A percentile compares a stretch with the other conserved stretches of the same genome.
Conservation (phyloP, 2,888 invertebrate genomes). For the Drosophila parthenogenetica region DNA sequence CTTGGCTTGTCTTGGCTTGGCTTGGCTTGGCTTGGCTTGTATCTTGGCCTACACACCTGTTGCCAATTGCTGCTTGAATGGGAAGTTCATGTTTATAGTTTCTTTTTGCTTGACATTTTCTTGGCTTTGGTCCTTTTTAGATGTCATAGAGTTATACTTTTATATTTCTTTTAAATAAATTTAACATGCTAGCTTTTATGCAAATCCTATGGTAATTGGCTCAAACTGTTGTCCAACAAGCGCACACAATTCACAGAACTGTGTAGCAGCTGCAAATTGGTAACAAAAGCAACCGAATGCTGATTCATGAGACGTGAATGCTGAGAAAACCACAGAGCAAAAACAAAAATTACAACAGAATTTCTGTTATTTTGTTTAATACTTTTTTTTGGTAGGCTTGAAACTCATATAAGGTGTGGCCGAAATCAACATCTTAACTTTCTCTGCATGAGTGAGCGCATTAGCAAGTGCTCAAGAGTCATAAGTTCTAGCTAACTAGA, state of each 20-base stretch:
- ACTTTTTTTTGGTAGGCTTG: background rate
- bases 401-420: slow-evolving; percentile 41
- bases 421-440: slow-evolving; percentile 45
- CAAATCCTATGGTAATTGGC: slow-evolving; percentile 77
- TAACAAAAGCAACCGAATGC: slow-evolving; percentile 51
- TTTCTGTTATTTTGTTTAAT: slow-evolving; percentile 21
- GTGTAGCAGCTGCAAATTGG: slow-evolving; percentile 38
- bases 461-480: slow-evolving; percentile 35
- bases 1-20: no score
- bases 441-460: slow-evolving; percentile 36
- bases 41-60: slow-evolving; percentile 66
- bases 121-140: slow-evolving; percentile 45
- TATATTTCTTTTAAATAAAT: slow-evolving; percentile 79
- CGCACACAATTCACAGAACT: background rate
- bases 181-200: slow-evolving; percentile 75
- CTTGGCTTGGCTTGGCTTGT: slow-evolving; percentile 32
- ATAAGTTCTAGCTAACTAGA: slow-evolving; percentile 14
- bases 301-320: slow-evolving; percentile 62
- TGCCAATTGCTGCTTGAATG: slow-evolving; percentile 66
- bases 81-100: slow-evolving; percentile 75
- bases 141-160: slow-evolving; percentile 53
- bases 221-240: slow-evolving; percentile 12
- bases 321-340: slow-evolving; percentile 29
- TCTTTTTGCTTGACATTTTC: slow-evolving; percentile 48
- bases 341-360: slow-evolving; percentile 57